A percentile compares a stretch with the other conserved stretches of the same genome.
phyloP scores from a whole-genome alignment of 92 coral and sea anemone species.

The Desmophyllum pertusum region DNA sequence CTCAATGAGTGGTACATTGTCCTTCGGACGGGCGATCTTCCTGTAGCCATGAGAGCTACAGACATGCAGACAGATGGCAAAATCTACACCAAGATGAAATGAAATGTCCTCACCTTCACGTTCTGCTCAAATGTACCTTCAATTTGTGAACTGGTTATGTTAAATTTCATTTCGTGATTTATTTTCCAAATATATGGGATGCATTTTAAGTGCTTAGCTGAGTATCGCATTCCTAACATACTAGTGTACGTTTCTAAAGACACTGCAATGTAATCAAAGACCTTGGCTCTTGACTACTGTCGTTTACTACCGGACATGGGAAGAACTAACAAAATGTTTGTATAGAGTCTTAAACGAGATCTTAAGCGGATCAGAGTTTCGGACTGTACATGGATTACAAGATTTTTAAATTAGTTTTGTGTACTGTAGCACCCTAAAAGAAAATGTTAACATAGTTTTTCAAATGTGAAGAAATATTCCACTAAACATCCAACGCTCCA shows the following conservation, averaged over 20 bases:
- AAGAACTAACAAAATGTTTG: neutral
- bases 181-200: constrained; percentile 4
- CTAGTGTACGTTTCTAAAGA: neutral
- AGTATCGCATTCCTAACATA: constrained; percentile 25
- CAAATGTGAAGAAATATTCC: neutral
- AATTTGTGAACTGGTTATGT: too few relatives aligned
- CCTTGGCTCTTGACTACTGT: constrained; percentile 31
- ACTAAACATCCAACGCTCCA: neutral
- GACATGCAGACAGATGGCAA: too few relatives aligned
- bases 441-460: neutral
- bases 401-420: neutral
- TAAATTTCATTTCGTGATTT: constrained; percentile 24
- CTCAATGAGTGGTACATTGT: neutral
- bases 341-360: neutral
- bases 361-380: constrained; percentile 4
- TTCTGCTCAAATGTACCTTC: neutral
- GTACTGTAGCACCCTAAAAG: neutral
- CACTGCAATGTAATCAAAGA: constrained; percentile 38
- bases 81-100: neutral
- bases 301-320: constrained; percentile 22
- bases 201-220: neutral
- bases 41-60: neutral
- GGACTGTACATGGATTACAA: neutral
- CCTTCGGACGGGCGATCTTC: neutral
- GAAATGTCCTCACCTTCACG: neutral